Percentiles rank a stretch among this genome's conserved stretches.
phyloP scores from a whole-genome alignment of 2,113 vertebrate species.

The Aegypius monachus region DNA sequence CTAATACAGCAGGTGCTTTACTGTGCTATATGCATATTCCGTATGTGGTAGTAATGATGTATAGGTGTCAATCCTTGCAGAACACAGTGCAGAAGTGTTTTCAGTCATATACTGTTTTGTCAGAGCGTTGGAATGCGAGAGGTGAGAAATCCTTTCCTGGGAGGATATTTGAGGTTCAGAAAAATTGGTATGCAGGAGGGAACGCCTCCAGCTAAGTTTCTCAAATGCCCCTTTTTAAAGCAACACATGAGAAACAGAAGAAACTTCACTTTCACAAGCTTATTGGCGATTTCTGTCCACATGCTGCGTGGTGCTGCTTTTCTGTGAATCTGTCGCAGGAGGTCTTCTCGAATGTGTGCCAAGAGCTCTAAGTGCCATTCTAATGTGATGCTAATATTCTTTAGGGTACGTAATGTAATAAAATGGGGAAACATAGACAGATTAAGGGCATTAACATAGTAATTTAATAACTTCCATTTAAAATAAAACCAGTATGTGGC shows the following conservation, averaged over 20 bases:
- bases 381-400: not conserved
- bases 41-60: not conserved
- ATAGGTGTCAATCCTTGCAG: not conserved
- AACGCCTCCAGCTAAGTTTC: not conserved
- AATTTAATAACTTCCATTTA: constrained; percentile 16
- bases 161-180: not conserved
- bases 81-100: not conserved
- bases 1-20: not conserved
- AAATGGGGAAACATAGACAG: not conserved
- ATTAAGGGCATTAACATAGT: not conserved
- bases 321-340: not conserved
- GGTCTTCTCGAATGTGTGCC: not conserved
- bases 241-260: not conserved
- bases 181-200: not conserved
- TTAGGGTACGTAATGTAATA: not conserved
- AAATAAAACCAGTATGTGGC: constrained; percentile 26
- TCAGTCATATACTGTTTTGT: not conserved
- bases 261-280: not conserved
- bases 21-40: not conserved
- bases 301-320: not conserved
- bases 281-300: not conserved
- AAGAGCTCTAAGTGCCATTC: not conserved
- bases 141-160: not conserved
- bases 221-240: not conserved
- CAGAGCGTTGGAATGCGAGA: not conserved